Conservation (phyloP, 2,113 vertebrate genomes). For the Lonchura striata region DNA sequence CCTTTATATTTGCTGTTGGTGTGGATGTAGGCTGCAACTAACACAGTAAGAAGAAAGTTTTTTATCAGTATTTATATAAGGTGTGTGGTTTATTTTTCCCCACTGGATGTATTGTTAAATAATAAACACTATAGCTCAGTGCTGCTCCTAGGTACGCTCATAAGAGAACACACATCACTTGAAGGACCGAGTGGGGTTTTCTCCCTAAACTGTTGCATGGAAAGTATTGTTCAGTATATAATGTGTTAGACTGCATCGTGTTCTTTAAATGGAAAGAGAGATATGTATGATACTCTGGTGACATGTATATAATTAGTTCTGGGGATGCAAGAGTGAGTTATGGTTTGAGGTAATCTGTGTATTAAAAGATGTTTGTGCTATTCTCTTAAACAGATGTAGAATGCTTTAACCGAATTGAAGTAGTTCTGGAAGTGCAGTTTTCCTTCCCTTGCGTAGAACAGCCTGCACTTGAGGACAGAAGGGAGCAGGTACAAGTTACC, state of each 20-base stretch:
- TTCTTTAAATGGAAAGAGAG: background rate
- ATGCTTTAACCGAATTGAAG: background rate
- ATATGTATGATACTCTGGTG: background rate
- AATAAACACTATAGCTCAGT: background rate
- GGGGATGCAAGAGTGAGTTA: background rate
- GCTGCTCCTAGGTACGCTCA: background rate
- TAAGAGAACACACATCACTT: background rate
- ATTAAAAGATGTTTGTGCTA: background rate
- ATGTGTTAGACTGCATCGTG: background rate
- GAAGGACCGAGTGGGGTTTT: background rate
- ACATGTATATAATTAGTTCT: background rate
- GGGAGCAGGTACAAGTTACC: rapidly evolving
- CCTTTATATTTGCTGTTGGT: slow-evolving; percentile 12
- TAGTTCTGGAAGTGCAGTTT: background rate
- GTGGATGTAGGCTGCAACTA: background rate
- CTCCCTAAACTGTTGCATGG: background rate
- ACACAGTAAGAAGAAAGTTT: background rate
- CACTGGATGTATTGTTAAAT: background rate
- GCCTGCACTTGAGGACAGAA: background rate
- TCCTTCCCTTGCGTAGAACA: background rate
- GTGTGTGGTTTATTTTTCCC: slow-evolving; percentile 9
- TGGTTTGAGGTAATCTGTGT: background rate
- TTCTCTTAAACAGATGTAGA: background rate
- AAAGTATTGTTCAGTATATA: background rate
- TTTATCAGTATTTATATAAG: slow-evolving; percentile 26